Evolutionary conservation across 2,113 vertebrate genomes (phyloP).

Genomic region (Nematolebias whitei): DNA sequence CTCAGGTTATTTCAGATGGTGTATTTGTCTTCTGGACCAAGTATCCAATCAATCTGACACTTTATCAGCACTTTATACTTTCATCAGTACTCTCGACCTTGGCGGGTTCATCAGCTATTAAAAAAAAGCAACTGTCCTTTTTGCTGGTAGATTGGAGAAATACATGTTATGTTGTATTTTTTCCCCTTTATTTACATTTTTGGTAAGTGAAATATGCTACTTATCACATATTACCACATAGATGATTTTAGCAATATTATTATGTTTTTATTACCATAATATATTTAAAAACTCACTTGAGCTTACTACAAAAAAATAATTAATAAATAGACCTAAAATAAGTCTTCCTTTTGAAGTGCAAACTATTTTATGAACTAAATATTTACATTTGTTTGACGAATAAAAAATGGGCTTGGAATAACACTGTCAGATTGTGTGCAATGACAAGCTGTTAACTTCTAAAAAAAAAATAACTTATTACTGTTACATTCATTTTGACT

Average conservation of each 20-base stretch:
- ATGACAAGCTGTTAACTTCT: background rate
- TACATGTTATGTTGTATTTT: background rate
- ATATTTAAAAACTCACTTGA: too few relatives aligned
- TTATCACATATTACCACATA: conserved; percentile 9
- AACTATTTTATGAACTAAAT: conserved; percentile 39
- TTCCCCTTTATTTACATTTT: background rate
- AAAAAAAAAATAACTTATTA: background rate
- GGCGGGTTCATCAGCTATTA: conserved; percentile 30
- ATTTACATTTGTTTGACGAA: background rate
- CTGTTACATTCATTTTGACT: background rate
- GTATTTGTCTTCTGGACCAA: conserved; percentile 58
- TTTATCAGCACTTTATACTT: conserved; percentile 27
- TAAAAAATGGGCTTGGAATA: background rate
- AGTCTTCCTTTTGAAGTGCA: conserved; percentile 65
- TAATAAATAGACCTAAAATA: conserved; percentile 45
- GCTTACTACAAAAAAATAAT: too few relatives aligned
- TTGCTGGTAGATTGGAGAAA: conserved; percentile 28
- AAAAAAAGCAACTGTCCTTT: conserved; percentile 31
- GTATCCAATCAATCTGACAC: conserved; percentile 69
- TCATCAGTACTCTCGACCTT: conserved; percentile 51
- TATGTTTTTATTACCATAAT: too few relatives aligned
- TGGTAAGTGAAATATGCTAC: conserved; percentile 3
- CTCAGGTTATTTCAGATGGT: conserved; percentile 58
- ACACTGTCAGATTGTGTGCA: background rate
- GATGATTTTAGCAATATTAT: too few relatives aligned